Percentiles rank a stretch among this genome's conserved stretches.
Evolutionary conservation across 2,797 vertebrate species (phyloP).

Genomic region (Sebastolobus altivelis): DNA sequence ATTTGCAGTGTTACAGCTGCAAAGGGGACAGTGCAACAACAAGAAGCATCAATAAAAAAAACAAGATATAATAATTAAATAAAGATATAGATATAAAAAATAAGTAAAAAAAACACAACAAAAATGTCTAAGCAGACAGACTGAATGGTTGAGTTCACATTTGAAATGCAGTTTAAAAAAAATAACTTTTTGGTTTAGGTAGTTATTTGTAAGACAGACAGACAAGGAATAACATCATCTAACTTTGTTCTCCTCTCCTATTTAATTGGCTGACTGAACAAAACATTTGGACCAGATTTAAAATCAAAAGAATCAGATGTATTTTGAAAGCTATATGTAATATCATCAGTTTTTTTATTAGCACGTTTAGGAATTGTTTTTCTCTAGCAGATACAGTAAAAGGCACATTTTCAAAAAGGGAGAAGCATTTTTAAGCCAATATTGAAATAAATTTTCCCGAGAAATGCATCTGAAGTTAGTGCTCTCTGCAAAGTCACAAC

Average conservation of each 20-base stretch:
- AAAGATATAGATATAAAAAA: no score
- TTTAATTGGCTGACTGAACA: not conserved
- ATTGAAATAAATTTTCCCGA: not conserved
- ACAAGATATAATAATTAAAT: no score
- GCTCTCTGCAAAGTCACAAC: not conserved
- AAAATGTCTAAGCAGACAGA: no score
- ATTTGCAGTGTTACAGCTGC: no score
- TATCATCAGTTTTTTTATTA: not conserved
- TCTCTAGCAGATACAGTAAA: not conserved
- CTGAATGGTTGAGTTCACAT: no score
- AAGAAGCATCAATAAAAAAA: no score
- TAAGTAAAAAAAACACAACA: no score
- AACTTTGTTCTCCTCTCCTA: not conserved
- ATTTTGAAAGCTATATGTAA: no score
- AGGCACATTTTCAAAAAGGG: not conserved
- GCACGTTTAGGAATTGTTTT: not conserved
- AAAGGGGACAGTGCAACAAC: no score
- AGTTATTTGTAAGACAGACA: not conserved
- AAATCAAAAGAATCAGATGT: not conserved
- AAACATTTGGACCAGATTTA: not conserved
- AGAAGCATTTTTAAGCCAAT: not conserved
- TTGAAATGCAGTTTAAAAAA: not conserved
- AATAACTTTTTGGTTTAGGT: not conserved
- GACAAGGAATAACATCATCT: not conserved
- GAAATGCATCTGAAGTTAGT: not conserved